Conservation (phyloP, 2,888 invertebrate species). For the Lissocephala sabroskyi region DNA sequence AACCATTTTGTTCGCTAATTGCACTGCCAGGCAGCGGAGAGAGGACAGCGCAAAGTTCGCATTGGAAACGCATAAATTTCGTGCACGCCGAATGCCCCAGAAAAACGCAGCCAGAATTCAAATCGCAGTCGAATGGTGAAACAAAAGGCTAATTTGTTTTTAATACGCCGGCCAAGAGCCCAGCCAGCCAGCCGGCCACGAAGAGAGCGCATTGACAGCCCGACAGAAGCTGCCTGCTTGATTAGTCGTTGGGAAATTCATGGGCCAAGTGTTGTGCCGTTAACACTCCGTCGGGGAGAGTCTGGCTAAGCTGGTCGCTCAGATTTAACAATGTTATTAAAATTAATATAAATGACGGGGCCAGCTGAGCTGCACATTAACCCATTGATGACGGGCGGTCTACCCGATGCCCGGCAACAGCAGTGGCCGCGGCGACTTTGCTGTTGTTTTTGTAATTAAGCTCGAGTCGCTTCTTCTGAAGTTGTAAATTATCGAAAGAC, state of each 20-base stretch:
- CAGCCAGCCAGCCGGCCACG: neutral
- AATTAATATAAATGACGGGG: constrained; percentile 62
- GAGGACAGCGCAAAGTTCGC: constrained; percentile 4
- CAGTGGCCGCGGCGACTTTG: constrained; percentile 19
- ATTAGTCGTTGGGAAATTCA: constrained; percentile 54
- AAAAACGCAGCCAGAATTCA: constrained; percentile 11
- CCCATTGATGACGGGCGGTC: constrained; percentile 22
- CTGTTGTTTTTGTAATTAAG: constrained; percentile 46
- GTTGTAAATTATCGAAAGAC: constrained; percentile 11
- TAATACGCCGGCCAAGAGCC: constrained; percentile 36
- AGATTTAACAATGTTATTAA: constrained; percentile 64
- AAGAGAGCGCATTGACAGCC: no score
- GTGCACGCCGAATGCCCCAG: constrained; percentile 24
- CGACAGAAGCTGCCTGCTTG: constrained; percentile 28
- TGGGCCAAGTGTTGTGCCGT: constrained; percentile 56
- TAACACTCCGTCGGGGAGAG: constrained; percentile 41
- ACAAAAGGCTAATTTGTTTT: constrained; percentile 57
- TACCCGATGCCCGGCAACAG: constrained; percentile 6
- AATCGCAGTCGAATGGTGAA: constrained; percentile 43
- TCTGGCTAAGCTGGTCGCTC: constrained; percentile 21
- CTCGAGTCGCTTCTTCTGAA: constrained; percentile 2
- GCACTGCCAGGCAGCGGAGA: no score
- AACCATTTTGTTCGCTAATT: constrained; percentile 51
- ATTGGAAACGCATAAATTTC: constrained; percentile 16
- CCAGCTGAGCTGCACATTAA: constrained; percentile 26